Evolutionary conservation across 2,113 vertebrate genomes (phyloP), one percentile per base, ranked within the genome.

Genomic region (Apodemus speciosus): DNA sequence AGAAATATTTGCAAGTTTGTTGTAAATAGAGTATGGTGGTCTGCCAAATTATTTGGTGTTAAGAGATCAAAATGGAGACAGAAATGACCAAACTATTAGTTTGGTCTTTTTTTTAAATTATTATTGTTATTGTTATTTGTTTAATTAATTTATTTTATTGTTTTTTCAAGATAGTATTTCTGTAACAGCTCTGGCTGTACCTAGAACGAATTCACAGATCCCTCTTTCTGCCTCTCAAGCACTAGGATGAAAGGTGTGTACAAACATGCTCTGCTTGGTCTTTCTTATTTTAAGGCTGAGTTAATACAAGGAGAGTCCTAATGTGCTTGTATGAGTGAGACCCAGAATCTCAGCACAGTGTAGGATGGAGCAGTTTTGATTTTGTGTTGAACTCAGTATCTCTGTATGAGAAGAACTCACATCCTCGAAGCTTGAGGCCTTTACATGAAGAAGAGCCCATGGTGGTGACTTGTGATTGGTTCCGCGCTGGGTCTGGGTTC

Each of bases 241-340:
- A 32, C 62, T 66, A 27, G 62, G 27, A 66, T 4, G 27, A 32
- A 64, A 66, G 30, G 11, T 32, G 27, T 66, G 62, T 27, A 30
- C 27, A 27, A 32, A 10, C 23, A 13, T 30, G 23, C 27, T 64
- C 62, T 64, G 27, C 27, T 60, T 60, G 58, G 58, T 27, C 60
- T 62, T 94, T 95, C 58, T 35, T 85, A 38, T 51, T 95, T 73
- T 94, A 51, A 95, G 91, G 76, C 71, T 43, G 87, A 87, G 9
- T 83, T 90, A 80, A 21, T 77, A 69, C 35, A 23, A 81, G 66
- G 85, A 94, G 81, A 58, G 89, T 77, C 75, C 80, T 58, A 7
- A 10, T 79, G 21, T 87, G 32, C 49, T 73, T 96, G 84, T 95
- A 85, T 72, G 46, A 90, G 49, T 86, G 46, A 88, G 71, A 91